These are phyloP conservation scores for Aphis gossypii DNA, from an alignment of 1,140 invertebrate species.

Conservation along the genomic window DNA sequence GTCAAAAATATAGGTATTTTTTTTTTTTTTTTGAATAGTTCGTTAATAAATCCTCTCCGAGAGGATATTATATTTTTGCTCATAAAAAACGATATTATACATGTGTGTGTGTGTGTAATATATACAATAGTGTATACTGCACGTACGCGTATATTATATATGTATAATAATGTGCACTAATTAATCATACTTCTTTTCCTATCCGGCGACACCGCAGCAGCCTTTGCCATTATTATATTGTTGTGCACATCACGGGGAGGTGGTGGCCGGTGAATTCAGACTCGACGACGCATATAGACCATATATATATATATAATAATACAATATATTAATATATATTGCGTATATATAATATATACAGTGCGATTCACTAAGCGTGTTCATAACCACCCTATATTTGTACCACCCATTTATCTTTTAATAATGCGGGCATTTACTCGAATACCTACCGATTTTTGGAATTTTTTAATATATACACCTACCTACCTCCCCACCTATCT, in stretches of 20 bases:
- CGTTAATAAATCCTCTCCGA: slow-evolving; percentile 5
- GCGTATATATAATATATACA: background rate
- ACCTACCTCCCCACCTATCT: too few species aligned
- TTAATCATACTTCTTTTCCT: slow-evolving; percentile 6
- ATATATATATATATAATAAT: background rate
- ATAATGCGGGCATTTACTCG: background rate
- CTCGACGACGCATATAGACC: background rate
- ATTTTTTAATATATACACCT: background rate
- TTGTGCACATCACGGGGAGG: background rate
- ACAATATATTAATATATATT: background rate
- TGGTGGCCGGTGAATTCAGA: background rate
- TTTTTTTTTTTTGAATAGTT: slow-evolving; percentile 11
- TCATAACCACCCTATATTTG: background rate
- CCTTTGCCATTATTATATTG: background rate
- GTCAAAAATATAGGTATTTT: background rate
- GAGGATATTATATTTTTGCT: background rate
- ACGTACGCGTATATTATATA: background rate
- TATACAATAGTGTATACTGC: background rate
- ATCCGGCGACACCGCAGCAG: background rate
- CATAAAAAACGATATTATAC: background rate
- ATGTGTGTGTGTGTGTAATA: background rate
- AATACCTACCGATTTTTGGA: background rate
- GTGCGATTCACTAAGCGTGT: background rate
- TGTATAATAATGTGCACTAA: background rate
- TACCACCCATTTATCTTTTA: background rate